Evolutionary conservation across 2,113 vertebrate genomes (phyloP).

Genomic region (Eleginops maclovinus): DNA sequence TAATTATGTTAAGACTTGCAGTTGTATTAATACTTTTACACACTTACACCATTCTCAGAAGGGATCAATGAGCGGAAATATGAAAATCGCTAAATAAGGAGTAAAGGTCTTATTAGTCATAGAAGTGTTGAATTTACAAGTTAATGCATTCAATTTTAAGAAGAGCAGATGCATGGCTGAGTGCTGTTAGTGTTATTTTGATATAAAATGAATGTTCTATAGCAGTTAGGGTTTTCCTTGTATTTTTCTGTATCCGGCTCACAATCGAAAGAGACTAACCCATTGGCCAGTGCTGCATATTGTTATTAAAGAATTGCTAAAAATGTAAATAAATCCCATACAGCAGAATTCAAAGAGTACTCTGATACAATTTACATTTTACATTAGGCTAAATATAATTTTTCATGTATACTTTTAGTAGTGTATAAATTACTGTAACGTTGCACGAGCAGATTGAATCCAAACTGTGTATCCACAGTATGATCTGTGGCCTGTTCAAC

Average conservation of each 20-base stretch:
- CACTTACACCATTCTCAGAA: background rate
- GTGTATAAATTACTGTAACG: background rate
- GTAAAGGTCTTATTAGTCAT: no score
- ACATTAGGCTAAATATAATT: no score
- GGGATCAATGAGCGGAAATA: background rate
- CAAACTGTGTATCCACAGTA: slow-evolving; percentile 11
- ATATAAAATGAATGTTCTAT: no score
- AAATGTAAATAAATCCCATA: background rate
- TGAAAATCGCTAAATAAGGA: no score
- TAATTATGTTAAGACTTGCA: background rate
- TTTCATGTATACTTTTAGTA: background rate
- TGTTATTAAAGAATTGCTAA: background rate
- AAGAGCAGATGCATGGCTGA: no score
- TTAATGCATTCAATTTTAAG: no score
- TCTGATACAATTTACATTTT: background rate
- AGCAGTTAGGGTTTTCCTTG: no score
- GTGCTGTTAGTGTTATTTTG: no score
- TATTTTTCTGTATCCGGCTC: no score
- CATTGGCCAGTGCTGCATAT: background rate
- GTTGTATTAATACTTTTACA: background rate
- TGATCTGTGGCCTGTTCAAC: slow-evolving; percentile 14
- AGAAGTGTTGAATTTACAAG: no score
- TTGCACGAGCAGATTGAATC: slow-evolving; percentile 4
- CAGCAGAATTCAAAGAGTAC: background rate
- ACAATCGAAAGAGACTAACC: no score